Base-by-base conservation (phyloP, 2,888 invertebrate species). In the Rambutsinella grinnellia region DNA sequence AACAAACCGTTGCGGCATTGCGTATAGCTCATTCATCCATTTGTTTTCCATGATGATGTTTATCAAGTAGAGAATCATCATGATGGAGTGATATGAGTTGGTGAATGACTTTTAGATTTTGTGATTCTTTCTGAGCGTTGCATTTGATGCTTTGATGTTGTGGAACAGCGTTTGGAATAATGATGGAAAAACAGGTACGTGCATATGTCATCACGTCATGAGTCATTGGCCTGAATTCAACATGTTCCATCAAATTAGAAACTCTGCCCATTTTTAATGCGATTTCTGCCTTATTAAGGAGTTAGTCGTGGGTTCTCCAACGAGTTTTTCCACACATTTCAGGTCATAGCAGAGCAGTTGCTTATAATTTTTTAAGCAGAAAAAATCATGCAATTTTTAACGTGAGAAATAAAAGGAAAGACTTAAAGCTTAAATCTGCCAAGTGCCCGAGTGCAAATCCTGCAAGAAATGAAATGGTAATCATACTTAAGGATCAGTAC, bases 211-310 rank as follows among this genome's bases (percentile, higher is more conserved):
- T 21, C 28, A 28, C 60, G 28, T 60, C 60, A 60, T 60, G 69
- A 76, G 76, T 76, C 76, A 76, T 76, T 76, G 76, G 68, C 76
- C 76, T 76, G 76, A 68, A 69, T 76, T 69, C 56, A 58, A n/a
- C 68, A 62, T 69, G 67, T 76, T 76, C 65, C 67, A 67, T 67
- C 6, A 17, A 49, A 17, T 17, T 17, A 49, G 49, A 49, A 10
- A 36, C 13, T 13, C 36, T 36, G 36, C 6, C 36, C 36, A 36
- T 13, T 36, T 36, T 36, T 36, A n/a, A n/a, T n/a, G n/a, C n/a
- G n/a, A n/a, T 36, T 36, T 13, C 5, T 36, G 13, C 36, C 36
- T 36, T 36, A 36, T 36, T 36, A 36, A 36, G 13, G 36, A 36
- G 36, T n/a, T n/a, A n/a, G 13, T 36, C 36, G 36, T 36, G 36